Evolutionary conservation across 2,888 invertebrate species (phyloP), one percentile per base, ranked within the genome.

Genomic region (Anagyrus pseudococci): DNA sequence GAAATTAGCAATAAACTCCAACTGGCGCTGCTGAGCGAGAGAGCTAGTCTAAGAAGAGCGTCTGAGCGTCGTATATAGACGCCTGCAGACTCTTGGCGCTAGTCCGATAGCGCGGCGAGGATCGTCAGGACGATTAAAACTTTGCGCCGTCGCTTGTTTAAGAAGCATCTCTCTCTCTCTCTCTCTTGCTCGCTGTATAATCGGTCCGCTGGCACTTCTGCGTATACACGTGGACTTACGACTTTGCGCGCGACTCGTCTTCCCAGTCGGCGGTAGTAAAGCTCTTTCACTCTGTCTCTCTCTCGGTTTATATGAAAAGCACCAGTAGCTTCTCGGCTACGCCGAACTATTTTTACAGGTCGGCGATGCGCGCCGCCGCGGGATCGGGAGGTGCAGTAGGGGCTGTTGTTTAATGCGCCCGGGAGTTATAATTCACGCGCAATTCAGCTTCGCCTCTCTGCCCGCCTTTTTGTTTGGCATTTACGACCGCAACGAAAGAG

Each of bases 1-100:
- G 63, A 63, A 63, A 66, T 66, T 63, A 66, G 66, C 66, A 66
- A 66, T 66, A 66, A 66, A 66, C 66, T 50, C 57, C 53, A 54
- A 60, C 57, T 37, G 20, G 29, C 25, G 55, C 49, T 13, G 26
- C 55, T 49, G 47, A 43, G 25, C 49, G 52, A 10, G 29, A 29
- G 29, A 29, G 29, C 10, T n/a, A n/a, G n/a, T 50, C 57, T 53
- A 55, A 61, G 57, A 41, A 40, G n/a, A 48, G 55, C 54, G 20
- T 37, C 59, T 54, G 43, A 44, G 25, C 49, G 57, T 25, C 46
- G 57, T 62, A 57, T 57, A 37, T 60, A n/a, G n/a, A n/a, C n/a
- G n/a, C n/a, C n/a, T n/a, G n/a, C n/a, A n/a, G n/a, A n/a, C 64
- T 57, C 56, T 29, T 29, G 50, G 29, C 19, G 17, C 40, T 37